A percentile compares a stretch with the other conserved stretches of the same genome.
phyloP scores from a whole-genome alignment of 1,140 invertebrate species.

The Drosophila funebris region DNA sequence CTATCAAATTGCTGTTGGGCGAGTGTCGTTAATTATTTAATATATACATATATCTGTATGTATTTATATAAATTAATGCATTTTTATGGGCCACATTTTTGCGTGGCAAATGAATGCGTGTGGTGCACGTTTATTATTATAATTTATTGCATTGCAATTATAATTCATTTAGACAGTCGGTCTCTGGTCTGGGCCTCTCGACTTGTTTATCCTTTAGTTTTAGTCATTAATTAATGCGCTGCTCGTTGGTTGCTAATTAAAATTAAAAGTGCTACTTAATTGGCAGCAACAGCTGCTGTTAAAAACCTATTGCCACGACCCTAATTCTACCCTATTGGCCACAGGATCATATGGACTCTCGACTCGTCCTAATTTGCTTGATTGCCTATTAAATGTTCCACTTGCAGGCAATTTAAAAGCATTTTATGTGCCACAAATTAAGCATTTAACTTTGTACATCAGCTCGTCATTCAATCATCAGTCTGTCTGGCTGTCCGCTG shows the following conservation, averaged over 20 bases:
- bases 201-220: conserved; percentile 49
- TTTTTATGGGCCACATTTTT: conserved; percentile 32
- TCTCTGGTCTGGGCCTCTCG: not conserved
- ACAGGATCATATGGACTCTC: not conserved
- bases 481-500: not conserved
- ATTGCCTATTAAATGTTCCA: conserved; percentile 33
- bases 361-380: conserved; percentile 44
- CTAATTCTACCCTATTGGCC: not conserved
- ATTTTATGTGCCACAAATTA: conserved; percentile 40
- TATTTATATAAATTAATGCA: conserved; percentile 55
- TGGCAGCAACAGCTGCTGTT: conserved; percentile 69
- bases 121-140: conserved; percentile 61
- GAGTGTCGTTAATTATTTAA: conserved; percentile 65
- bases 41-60: not conserved
- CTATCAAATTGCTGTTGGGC: conserved; percentile 13
- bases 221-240: conserved; percentile 68
- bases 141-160: conserved; percentile 74
- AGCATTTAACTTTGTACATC: conserved; percentile 19
- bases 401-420: conserved; percentile 29
- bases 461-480: not conserved
- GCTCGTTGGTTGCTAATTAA: conserved; percentile 71
- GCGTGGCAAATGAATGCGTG: conserved; percentile 4
- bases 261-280: conserved; percentile 76
- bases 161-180: conserved; percentile 58
- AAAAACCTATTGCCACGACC: not conserved